Evolutionary conservation across 2,888 invertebrate species (phyloP).

Genomic region (Acronicta alni): DNA sequence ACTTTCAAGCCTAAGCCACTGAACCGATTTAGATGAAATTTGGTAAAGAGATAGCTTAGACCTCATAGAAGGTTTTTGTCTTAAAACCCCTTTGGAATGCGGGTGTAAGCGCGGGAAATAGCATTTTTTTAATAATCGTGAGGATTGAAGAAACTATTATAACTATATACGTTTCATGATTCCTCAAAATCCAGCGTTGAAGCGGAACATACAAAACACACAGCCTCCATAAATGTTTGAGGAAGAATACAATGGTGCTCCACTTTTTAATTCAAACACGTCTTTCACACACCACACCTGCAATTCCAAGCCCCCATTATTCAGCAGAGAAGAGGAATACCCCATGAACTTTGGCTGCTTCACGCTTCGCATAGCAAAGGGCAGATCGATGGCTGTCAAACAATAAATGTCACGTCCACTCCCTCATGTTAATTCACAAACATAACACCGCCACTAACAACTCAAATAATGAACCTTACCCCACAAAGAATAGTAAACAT

Average conservation of each 20-base stretch:
- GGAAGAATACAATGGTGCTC: conserved; percentile 48
- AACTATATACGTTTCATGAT: too few relatives aligned
- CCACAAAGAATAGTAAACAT: conserved; percentile 38
- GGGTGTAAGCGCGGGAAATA: too few relatives aligned
- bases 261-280: conserved; percentile 57
- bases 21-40: too few relatives aligned
- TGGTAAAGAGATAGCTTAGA: too few relatives aligned
- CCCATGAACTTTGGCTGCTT: conserved; percentile 79
- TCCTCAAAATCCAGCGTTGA: background rate
- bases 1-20: too few relatives aligned
- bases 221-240: conserved; percentile 32
- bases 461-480: conserved; percentile 56
- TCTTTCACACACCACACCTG: conserved; percentile 58
- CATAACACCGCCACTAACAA: conserved; percentile 29
- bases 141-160: too few relatives aligned
- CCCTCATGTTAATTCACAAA: conserved; percentile 80
- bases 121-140: too few relatives aligned
- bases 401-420: conserved; percentile 89
- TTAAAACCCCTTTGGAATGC: too few relatives aligned
- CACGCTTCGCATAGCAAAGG: conserved; percentile 87
- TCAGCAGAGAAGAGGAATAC: conserved; percentile 57
- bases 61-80: too few relatives aligned
- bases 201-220: conserved; percentile 11
- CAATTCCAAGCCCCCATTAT: conserved; percentile 57
- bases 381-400: conserved; percentile 89